These are phyloP conservation scores for Argyrosomus regius DNA, from an alignment of 2,797 vertebrate species.

Conservation along the genomic window DNA sequence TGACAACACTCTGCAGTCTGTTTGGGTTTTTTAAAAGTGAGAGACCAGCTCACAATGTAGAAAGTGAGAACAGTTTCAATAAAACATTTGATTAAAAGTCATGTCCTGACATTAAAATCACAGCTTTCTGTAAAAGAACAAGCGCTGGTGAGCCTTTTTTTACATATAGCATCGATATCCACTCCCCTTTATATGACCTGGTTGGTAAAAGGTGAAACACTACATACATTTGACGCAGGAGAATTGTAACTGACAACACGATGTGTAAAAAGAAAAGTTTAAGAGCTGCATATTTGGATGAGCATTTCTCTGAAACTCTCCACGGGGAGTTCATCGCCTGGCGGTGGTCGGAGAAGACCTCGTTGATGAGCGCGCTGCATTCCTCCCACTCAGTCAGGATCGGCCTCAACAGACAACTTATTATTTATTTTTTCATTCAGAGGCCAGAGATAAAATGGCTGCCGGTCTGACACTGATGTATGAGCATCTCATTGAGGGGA, in stretches of 20 bases:
- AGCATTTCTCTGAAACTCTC: constrained; percentile 33
- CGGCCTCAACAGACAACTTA: constrained; percentile 61
- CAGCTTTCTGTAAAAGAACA: no score
- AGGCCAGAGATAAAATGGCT: constrained; percentile 66
- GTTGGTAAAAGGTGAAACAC: no score
- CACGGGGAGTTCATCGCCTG: constrained; percentile 22
- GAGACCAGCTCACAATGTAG: no score
- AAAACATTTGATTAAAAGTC: no score
- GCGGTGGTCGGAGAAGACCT: constrained; percentile 25
- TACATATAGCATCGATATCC: no score
- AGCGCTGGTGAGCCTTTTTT: no score
- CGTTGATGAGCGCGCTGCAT: constrained; percentile 44
- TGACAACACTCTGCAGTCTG: no score
- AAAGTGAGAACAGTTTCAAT: no score
- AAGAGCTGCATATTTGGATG: background rate
- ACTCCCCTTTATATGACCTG: no score
- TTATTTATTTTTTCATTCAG: constrained; percentile 75
- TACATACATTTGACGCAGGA: background rate
- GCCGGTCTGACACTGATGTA: constrained; percentile 78
- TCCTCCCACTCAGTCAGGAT: constrained; percentile 45
- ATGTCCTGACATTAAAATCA: no score
- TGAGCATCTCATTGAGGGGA: constrained; percentile 56
- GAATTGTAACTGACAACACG: background rate
- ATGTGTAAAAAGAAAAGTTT: background rate
- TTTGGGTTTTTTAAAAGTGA: no score